Percentiles rank a stretch among this genome's conserved stretches.
Conservation (phyloP, 2,888 invertebrate species). For the Philereme transversata region DNA sequence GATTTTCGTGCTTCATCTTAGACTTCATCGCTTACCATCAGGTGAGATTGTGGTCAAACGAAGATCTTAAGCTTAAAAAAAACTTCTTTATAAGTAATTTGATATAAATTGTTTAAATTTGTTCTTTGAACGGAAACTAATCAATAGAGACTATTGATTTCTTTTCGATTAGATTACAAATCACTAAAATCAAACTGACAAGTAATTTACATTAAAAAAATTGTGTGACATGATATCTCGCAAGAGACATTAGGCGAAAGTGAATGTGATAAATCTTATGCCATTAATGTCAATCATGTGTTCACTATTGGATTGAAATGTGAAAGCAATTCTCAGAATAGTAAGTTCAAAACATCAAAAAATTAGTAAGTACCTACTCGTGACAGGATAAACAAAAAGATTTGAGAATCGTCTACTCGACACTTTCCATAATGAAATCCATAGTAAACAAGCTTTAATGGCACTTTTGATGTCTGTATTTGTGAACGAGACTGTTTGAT, state of each 20-base stretch:
- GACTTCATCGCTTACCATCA: too few relatives aligned
- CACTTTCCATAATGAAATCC: neutral
- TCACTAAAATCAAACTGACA: conserved; percentile 6
- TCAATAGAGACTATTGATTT: conserved; percentile 8
- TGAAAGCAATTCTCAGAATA: conserved; percentile 38
- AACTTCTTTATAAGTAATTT: conserved; percentile 29
- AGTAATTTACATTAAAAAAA: conserved; percentile 2
- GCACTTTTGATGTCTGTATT: conserved; percentile 19
- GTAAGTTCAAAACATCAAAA: neutral
- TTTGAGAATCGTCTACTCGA: too few relatives aligned
- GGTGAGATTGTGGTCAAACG: too few relatives aligned
- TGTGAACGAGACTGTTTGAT: conserved; percentile 19
- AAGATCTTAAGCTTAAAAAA: too few relatives aligned
- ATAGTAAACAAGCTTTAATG: conserved; percentile 1
- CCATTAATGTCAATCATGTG: conserved; percentile 26
- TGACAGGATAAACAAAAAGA: neutral
- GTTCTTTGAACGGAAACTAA: conserved; percentile 27
- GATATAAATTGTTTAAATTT: conserved; percentile 36
- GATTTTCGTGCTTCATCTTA: too few relatives aligned
- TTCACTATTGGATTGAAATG: conserved; percentile 20
- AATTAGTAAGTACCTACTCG: neutral
- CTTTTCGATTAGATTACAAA: conserved; percentile 10
- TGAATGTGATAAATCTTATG: conserved; percentile 25
- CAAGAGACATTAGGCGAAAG: conserved; percentile 30
- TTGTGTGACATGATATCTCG: conserved; percentile 1